phyloP scores from a whole-genome alignment of 2,113 vertebrate species.

The Rhombomys opimus region DNA sequence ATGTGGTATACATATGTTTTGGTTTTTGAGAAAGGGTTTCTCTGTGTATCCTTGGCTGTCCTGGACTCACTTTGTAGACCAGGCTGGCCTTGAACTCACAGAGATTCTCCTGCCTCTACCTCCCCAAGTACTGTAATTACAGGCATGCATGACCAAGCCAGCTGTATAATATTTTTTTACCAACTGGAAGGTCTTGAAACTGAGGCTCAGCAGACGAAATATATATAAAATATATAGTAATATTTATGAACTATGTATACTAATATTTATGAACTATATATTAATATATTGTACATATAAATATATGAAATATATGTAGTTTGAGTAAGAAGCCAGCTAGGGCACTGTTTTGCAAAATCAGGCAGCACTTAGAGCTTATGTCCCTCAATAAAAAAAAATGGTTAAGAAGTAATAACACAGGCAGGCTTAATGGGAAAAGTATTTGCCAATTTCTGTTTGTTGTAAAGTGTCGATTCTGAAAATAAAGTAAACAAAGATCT shows the following conservation, averaged over 20 bases:
- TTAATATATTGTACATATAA: not conserved
- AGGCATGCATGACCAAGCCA: no score
- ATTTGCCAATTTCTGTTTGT: constrained; percentile 13
- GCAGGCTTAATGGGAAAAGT: not conserved
- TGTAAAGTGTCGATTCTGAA: not conserved
- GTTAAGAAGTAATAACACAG: not conserved
- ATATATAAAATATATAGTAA: no score
- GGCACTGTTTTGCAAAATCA: not conserved
- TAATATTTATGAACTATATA: no score
- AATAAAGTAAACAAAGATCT: not conserved
- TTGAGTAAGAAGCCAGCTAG: not conserved
- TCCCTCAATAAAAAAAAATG: not conserved
- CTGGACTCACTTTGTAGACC: no score
- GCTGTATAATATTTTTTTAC: not conserved
- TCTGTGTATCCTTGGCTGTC: no score
- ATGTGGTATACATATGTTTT: not conserved
- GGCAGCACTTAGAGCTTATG: not conserved
- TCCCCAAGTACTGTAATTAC: no score
- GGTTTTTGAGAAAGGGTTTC: no score
- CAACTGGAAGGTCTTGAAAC: not conserved
- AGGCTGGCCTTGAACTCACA: no score
- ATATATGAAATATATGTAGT: no score
- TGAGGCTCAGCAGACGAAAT: not conserved
- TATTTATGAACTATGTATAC: no score
- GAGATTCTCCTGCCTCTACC: no score